Percentiles rank a stretch among this genome's conserved stretches.
Conservation (phyloP, 2,113 vertebrate genomes). For the Sus scrofa region T2T-Sscrofa CM000824.6:121877501-121878000, state of each 20-base stretch:
- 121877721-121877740: neutral
- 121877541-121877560: neutral
- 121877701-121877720: neutral
- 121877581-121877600: neutral
- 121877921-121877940: neutral
- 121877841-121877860: neutral
- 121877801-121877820: neutral
- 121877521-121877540: neutral
- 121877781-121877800: neutral
- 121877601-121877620: neutral
- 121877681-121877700: neutral
- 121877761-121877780: neutral
- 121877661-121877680: neutral
- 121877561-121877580: neutral
- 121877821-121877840: neutral
- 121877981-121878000: neutral
- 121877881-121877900: neutral
- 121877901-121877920: neutral
- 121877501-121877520: neutral
- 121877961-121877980: neutral
- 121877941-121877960: neutral
- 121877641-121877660: neutral
- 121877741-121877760: neutral
- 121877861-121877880: neutral
- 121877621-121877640: slow-evolving; percentile 12